Evolutionary conservation across 2,113 vertebrate species (phyloP).

Genomic region (Ranitomeya imitator): DNA sequence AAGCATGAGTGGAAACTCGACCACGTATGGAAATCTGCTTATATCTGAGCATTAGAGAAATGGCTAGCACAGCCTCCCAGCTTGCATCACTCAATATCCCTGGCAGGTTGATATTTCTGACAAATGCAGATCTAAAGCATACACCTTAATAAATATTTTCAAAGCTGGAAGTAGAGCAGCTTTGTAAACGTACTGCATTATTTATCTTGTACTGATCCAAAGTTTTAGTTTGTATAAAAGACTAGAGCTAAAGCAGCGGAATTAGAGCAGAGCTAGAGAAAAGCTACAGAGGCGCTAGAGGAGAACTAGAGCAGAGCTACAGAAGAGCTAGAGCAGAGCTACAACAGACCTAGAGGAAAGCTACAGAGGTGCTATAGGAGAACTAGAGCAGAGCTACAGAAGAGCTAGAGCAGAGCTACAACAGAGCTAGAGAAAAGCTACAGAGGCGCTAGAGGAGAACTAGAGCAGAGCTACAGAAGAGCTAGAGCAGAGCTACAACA

Average conservation of each 20-base stretch:
- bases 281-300: too few relatives aligned
- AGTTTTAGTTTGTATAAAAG: neutral
- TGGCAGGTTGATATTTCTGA: neutral
- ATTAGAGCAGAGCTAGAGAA: neutral
- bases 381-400: too few relatives aligned
- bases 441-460: too few relatives aligned
- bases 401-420: too few relatives aligned
- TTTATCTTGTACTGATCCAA: neutral
- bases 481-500: too few relatives aligned
- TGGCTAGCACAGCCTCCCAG: neutral
- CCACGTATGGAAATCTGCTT: slow-evolving; percentile 1
- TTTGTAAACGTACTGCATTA: neutral
- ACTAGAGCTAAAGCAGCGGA: neutral
- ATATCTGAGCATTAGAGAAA: slow-evolving; percentile 13
- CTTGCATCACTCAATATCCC: neutral
- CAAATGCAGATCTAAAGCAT: neutral
- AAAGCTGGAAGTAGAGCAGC: neutral
- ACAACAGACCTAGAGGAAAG: too few relatives aligned
- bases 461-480: too few relatives aligned
- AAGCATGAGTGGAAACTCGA: neutral
- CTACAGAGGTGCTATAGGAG: too few relatives aligned
- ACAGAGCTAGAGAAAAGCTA: too few relatives aligned
- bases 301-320: too few relatives aligned
- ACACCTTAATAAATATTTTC: neutral
- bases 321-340: too few relatives aligned